These are phyloP conservation scores for Cossypha caffra DNA, from an alignment of 2,797 vertebrate species.

Conservation along the genomic window DNA sequence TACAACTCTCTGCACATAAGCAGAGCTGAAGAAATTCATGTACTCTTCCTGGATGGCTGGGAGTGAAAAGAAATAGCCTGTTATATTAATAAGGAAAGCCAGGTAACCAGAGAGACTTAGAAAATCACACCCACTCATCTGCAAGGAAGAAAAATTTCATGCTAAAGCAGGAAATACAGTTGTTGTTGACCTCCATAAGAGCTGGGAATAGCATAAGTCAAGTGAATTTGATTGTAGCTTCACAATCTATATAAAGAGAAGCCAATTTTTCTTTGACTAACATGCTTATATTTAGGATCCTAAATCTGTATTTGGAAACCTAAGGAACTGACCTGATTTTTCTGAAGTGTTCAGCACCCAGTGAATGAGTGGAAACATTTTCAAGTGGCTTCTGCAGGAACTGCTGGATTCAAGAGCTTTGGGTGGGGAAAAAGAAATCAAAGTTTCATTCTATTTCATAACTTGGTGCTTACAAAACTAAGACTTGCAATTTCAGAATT, in stretches of 20 bases:
- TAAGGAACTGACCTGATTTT: conserved; percentile 59
- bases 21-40: not conserved
- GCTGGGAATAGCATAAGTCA: conserved; percentile 38
- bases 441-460: conserved; percentile 7
- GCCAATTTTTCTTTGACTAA: conserved; percentile 19
- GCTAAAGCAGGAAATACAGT: conserved; percentile 1
- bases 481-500: not conserved
- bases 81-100: not conserved
- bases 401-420: not conserved
- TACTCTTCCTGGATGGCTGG: not conserved
- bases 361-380: conserved; percentile 33
- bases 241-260: conserved; percentile 23
- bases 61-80: not conserved
- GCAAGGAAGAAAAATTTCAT: conserved; percentile 8
- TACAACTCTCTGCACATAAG: not conserved
- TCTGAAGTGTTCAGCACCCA: conserved; percentile 9
- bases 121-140: conserved; percentile 14
- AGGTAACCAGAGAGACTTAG: not conserved
- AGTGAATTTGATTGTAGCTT: conserved; percentile 38
- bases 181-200: conserved; percentile 9
- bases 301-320: conserved; percentile 51
- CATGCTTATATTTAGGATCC: conserved; percentile 54
- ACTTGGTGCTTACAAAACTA: not conserved
- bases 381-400: conserved; percentile 6
- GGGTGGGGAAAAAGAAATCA: not conserved